phyloP scores from a whole-genome alignment of 1,140 invertebrate species.

The Glossosoma conforme region DNA sequence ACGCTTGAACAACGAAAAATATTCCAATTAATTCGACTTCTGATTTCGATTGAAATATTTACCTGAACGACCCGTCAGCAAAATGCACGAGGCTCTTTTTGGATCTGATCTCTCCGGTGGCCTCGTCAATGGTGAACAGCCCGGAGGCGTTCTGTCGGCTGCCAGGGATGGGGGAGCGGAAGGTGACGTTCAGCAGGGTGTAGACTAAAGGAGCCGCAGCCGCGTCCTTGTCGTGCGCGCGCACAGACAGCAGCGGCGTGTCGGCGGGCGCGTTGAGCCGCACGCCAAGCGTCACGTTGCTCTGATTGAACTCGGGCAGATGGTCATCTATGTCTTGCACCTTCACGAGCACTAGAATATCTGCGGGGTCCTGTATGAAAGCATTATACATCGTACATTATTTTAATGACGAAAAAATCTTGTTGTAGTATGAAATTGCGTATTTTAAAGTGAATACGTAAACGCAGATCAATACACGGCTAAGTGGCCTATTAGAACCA shows the following conservation, averaged over 20 bases:
- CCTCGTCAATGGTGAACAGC: constrained; percentile 56
- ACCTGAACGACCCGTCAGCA: constrained; percentile 64
- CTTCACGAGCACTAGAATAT: constrained; percentile 61
- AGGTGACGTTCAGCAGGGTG: constrained; percentile 58
- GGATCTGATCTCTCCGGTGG: constrained; percentile 64
- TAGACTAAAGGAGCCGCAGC: constrained; percentile 61
- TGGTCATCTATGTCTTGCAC: constrained; percentile 73
- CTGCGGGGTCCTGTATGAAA: constrained; percentile 56
- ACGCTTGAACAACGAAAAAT: too few relatives aligned
- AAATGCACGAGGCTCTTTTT: constrained; percentile 63
- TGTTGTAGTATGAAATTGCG: too few relatives aligned
- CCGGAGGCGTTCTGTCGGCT: constrained; percentile 46
- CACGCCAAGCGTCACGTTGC: constrained; percentile 67
- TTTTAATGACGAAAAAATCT: too few relatives aligned
- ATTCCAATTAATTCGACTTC: background rate
- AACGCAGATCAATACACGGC: too few relatives aligned
- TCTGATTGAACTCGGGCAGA: constrained; percentile 59
- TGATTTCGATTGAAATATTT: constrained; percentile 7
- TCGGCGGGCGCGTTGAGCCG: constrained; percentile 71
- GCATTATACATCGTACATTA: too few relatives aligned
- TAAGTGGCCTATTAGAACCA: too few relatives aligned
- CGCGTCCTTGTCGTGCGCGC: constrained; percentile 64
- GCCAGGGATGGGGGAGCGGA: constrained; percentile 57
- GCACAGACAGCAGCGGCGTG: constrained; percentile 60
- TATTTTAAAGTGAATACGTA: too few relatives aligned